phyloP scores from a whole-genome alignment of 1,140 invertebrate species.

The Cotesia glomerata region DNA sequence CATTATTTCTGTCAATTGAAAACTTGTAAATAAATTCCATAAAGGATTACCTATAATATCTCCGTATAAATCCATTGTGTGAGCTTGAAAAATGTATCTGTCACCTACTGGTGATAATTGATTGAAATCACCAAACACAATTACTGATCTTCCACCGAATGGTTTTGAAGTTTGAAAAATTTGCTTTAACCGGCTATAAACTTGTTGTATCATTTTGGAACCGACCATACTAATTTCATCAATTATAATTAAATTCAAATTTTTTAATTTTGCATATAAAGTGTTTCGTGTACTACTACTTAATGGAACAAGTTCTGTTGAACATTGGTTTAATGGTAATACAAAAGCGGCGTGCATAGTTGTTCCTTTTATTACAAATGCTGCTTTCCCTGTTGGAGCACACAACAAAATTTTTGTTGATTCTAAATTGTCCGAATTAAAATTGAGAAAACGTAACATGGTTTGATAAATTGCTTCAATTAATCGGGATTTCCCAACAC shows the following conservation, averaged over 20 bases:
- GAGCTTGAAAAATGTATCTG: neutral
- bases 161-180: slow-evolving; percentile 36
- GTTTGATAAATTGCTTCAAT: slow-evolving; percentile 35
- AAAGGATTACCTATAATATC: slow-evolving; percentile 18
- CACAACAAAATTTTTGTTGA: too few relatives aligned
- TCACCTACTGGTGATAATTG: slow-evolving; percentile 37
- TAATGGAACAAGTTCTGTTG: neutral
- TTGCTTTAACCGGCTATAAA: slow-evolving; percentile 43
- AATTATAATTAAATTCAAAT: slow-evolving; percentile 47
- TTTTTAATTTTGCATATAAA: slow-evolving; percentile 31
- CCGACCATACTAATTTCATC: slow-evolving; percentile 54
- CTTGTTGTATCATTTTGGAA: slow-evolving; percentile 31
- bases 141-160: slow-evolving; percentile 39
- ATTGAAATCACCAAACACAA: slow-evolving; percentile 41
- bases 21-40: slow-evolving; percentile 38
- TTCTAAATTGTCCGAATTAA: too few relatives aligned
- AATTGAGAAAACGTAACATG: too few relatives aligned
- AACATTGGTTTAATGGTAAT: slow-evolving; percentile 37
- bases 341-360: too few relatives aligned
- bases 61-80: neutral
- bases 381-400: too few relatives aligned
- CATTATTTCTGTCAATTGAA: slow-evolving; percentile 41
- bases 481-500: slow-evolving; percentile 37
- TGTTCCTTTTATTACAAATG: too few relatives aligned
- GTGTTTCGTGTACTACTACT: slow-evolving; percentile 13